Evolutionary conservation across 2,113 vertebrate species (phyloP), one percentile per base, ranked within the genome.

Genomic region (Alces alces): DNA sequence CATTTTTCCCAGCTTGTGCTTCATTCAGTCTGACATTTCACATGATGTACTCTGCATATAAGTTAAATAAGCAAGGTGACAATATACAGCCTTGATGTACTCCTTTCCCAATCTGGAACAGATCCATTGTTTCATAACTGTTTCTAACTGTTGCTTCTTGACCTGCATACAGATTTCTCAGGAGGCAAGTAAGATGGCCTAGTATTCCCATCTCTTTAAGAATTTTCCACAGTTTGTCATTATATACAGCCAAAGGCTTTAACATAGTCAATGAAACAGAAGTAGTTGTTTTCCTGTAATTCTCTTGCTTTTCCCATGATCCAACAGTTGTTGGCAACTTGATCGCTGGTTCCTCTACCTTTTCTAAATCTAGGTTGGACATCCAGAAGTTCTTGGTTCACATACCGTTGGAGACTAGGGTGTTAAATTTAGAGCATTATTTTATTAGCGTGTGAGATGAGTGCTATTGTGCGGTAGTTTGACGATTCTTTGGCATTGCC

Each of bases 391-490:
- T 70, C 19, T 12, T 11, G 19, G 64, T 23, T 70, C n/a, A 70
- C 64, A 23, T 36, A 36, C n/a, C 23, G n/a, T 36, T 36, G n/a
- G 21, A 70, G n/a, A 12, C 64, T 23, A 23, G 17, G 9, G 9
- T 36, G 64, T 17, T 10, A 36, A 70, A 12, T 36, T 70, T 36
- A 23, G 1, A 70, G 5, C n/a, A 70, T 70, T 70, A 70, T 10
- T 70, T 70, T 36, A 10, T 10, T 36, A 39, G 33, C 2, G 0
- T 39, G n/a, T 70, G n/a, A 39, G 10, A 23, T 5, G n/a, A 36
- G 64, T 70, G n/a, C 64, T 36, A 19, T 36, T 36, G 0, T 70
- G 64, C 2, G 0, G n/a, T 36, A 70, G 19, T 23, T 6, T 36
- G n/a, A 70, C 4, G 2, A 6, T 70, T 70, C 9, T 70, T 70